Evolutionary conservation across 1,140 invertebrate genomes (phyloP), one percentile per base, ranked within the genome.

Genomic region (Phenacoccus solenopsis): DNA sequence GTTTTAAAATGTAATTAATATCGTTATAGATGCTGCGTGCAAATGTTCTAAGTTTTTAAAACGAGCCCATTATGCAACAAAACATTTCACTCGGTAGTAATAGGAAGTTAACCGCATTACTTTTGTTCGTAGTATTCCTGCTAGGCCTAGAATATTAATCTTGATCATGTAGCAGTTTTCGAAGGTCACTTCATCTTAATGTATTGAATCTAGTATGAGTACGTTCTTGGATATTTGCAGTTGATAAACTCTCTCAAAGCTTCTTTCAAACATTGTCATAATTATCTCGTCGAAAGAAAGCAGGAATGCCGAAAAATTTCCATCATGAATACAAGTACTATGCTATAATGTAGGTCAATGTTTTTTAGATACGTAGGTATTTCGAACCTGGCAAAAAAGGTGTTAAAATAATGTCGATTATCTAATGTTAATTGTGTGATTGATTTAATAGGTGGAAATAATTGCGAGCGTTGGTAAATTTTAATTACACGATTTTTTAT

Each of bases 231-330:
- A 49, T 49, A 16, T 49, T 49, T 49, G 13, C 16, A 49, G 5
- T 16, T 49, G 5, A n/a, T 49, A 49, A 10, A 49, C 20, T 16
- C 38, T 49, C 38, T 10, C 20, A n/a, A n/a, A 49, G 38, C 3
- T 49, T 49, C 3, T 9, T 49, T 49, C 38, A 49, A 16, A 13
- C 5, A 13, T 32, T 32, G 30, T 32, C 30, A 13, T 7, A 32
- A 32, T 7, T 7, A 7, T 32, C 30, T 32, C 13, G 13, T 32
- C 30, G 13, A 32, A 5, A 13, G 30, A 32, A 32, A 32, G 13
- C 30, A 49, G n/a, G n/a, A n/a, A n/a, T n/a, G n/a, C n/a, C n/a
- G n/a, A n/a, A 49, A 49, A 49, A 49, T 49, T 49, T 49, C 38
- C 38, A n/a, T 49, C 38, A 49, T 49, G 38, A 49, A 49, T 49